These are phyloP conservation scores for Oxyteleia sp. DNA, from an alignment of 2,888 invertebrate species.

Conservation along the genomic window DNA sequence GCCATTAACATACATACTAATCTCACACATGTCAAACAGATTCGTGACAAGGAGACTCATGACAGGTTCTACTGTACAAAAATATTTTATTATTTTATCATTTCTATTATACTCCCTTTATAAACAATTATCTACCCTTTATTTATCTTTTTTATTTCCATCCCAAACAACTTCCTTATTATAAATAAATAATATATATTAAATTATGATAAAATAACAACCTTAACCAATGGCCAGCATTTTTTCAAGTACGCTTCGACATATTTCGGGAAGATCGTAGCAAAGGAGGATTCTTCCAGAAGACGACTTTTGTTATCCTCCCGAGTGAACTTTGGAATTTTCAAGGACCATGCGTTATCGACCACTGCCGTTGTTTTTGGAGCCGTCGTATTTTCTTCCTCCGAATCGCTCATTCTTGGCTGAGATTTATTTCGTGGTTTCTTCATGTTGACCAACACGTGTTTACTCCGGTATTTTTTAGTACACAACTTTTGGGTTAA, in stretches of 20 bases:
- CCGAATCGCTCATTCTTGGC: constrained; percentile 83
- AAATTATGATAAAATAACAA: constrained; percentile 1
- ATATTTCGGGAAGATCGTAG: constrained; percentile 98
- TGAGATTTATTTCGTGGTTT: constrained; percentile 41
- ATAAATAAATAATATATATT: too few relatives aligned
- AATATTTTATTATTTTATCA: too few relatives aligned
- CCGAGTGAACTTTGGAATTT: constrained; percentile 95
- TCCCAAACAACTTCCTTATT: too few relatives aligned
- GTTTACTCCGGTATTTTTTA: too few relatives aligned
- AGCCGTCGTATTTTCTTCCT: constrained; percentile 88
- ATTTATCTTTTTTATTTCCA: too few relatives aligned
- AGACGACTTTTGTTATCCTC: constrained; percentile 96
- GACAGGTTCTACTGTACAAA: too few relatives aligned
- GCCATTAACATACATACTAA: too few relatives aligned
- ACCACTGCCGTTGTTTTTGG: constrained; percentile 88
- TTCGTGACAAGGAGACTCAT: too few relatives aligned
- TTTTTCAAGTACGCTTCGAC: constrained; percentile 98
- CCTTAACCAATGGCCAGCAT: constrained; percentile 94
- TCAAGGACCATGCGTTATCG: constrained; percentile 95
- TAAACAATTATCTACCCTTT: too few relatives aligned
- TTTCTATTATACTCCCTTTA: too few relatives aligned
- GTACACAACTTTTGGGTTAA: too few relatives aligned
- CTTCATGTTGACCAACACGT: constrained; percentile 27
- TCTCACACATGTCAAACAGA: too few relatives aligned
- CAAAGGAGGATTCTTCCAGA: constrained; percentile 97